These are phyloP conservation scores for Acleris laterana DNA, from an alignment of 2,888 invertebrate species.

Conservation along the genomic window DNA sequence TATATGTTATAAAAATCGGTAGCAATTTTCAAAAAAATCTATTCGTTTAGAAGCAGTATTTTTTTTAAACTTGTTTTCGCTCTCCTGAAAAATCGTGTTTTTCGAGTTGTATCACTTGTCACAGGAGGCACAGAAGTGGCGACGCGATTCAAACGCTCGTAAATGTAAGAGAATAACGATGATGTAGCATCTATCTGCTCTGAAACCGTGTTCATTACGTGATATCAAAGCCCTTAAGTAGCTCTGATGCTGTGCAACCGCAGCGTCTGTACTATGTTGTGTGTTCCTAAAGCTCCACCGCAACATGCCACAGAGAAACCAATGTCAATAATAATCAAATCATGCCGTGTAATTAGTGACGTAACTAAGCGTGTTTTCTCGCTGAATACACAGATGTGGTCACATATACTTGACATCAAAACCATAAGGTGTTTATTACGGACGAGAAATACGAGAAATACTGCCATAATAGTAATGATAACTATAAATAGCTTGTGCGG, in stretches of 20 bases:
- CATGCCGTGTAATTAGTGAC: slow-evolving; percentile 33
- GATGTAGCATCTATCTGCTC: slow-evolving; percentile 15
- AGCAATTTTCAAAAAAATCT: too few species aligned
- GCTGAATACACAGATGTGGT: slow-evolving; percentile 21
- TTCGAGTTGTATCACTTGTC: too few species aligned
- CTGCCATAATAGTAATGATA: too few species aligned
- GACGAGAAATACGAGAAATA: not conserved
- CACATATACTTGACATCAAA: slow-evolving; percentile 30
- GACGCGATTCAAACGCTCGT: slow-evolving; percentile 41
- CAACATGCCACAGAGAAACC: slow-evolving; percentile 25
- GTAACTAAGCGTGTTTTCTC: slow-evolving; percentile 31
- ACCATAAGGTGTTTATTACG: slow-evolving; percentile 6
- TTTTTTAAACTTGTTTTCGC: too few species aligned
- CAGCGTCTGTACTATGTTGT: slow-evolving; percentile 5
- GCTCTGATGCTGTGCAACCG: slow-evolving; percentile 14
- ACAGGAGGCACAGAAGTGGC: too few species aligned
- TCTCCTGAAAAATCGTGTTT: too few species aligned
- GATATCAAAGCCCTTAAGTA: slow-evolving; percentile 4
- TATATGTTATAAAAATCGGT: too few species aligned
- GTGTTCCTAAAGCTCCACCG: slow-evolving; percentile 14
- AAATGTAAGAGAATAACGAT: slow-evolving; percentile 34
- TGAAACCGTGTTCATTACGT: slow-evolving; percentile 4
- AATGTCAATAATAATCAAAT: slow-evolving; percentile 32
- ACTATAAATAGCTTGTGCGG: not conserved
- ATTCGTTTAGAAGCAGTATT: too few species aligned